Evolutionary conservation across 2,888 invertebrate species (phyloP), one percentile per base, ranked within the genome.

Genomic region (Lepidonotus clava): DNA sequence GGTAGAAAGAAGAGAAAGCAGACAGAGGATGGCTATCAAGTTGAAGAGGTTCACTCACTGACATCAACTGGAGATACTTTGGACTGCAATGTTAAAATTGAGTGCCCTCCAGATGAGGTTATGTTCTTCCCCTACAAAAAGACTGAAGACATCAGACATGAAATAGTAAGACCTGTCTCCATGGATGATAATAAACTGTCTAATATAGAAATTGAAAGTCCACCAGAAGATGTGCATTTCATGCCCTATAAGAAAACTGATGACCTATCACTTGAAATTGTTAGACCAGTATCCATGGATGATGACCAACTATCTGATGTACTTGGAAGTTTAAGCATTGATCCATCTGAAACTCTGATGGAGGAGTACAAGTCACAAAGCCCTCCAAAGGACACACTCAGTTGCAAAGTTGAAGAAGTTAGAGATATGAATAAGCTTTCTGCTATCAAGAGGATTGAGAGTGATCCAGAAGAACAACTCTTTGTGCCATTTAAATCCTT

Each of bases 21-120:
- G 21, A 80, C 80, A 11, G 80, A 80, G 28, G 80, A 80, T 80
- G 80, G 80, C 46, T 80, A 80, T 28, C 80, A 41, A 5, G 46
- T 80, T 14, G 46, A 80, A 32, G 14, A 21, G 8, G 80, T 80
- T 18, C 5, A 41, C 46, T 24, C 21, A 1, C 11, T 24, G 18
- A 0, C 40, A 28, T 80, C 41, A 0, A 32, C 46, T 24, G 18
- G 0, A 5, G 80, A 80, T 1, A n/a, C 46, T 32, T 28, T 80
- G 24, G 80, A 80, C 1, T 80, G 41, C 46, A 80, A 51, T 51
- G 80, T 80, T 24, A 80, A 18, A n/a, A 51, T 80, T 46, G 80
- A 51, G 18, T 46, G 34, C 5, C 80, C 80, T 0, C 18, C 14
- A 46, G 80, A 80, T 1, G 80, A 80, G 28, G 80, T 80, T 40